A percentile compares a stretch with the other conserved stretches of the same genome.
Conservation (phyloP, 2,113 vertebrate genomes). For the Lutjanus erythropterus region DNA sequence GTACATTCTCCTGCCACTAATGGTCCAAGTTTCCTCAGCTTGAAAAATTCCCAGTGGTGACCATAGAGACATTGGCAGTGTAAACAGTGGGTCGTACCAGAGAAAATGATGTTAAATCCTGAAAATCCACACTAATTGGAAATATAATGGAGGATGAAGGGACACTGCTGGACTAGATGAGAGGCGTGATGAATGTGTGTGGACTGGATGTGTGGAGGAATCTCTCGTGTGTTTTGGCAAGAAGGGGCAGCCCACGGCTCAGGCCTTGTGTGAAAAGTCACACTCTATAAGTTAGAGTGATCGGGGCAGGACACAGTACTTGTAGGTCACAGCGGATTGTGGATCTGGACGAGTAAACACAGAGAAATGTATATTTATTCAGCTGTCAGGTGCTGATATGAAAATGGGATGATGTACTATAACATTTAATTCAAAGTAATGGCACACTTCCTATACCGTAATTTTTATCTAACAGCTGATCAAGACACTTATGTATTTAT, state of each 20-base stretch:
- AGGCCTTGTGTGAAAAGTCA: constrained; percentile 57
- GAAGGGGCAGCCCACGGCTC: constrained; percentile 40
- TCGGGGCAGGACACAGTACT: constrained; percentile 21
- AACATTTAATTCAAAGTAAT: constrained; percentile 10
- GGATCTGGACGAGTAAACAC: constrained; percentile 21
- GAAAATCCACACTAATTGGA: constrained; percentile 68
- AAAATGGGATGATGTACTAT: constrained; percentile 8
- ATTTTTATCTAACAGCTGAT: constrained; percentile 19
- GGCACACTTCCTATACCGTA: neutral
- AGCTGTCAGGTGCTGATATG: constrained; percentile 20
- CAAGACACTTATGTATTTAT: neutral
- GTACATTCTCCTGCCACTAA: constrained; percentile 26
- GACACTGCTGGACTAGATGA: constrained; percentile 71
- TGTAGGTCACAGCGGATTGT: constrained; percentile 22
- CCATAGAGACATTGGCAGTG: constrained; percentile 52
- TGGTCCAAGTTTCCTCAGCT: constrained; percentile 42
- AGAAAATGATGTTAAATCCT: constrained; percentile 66
- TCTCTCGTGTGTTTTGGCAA: constrained; percentile 59
- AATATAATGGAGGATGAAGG: constrained; percentile 85
- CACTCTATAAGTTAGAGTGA: constrained; percentile 47
- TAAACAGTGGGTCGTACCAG: constrained; percentile 54
- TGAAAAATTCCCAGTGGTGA: constrained; percentile 39
- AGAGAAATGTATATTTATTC: constrained; percentile 6
- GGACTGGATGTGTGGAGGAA: constrained; percentile 53
- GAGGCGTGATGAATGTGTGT: constrained; percentile 62